phyloP scores from a whole-genome alignment of 2,888 invertebrate species.

The Cheilosia vulpina region DNA sequence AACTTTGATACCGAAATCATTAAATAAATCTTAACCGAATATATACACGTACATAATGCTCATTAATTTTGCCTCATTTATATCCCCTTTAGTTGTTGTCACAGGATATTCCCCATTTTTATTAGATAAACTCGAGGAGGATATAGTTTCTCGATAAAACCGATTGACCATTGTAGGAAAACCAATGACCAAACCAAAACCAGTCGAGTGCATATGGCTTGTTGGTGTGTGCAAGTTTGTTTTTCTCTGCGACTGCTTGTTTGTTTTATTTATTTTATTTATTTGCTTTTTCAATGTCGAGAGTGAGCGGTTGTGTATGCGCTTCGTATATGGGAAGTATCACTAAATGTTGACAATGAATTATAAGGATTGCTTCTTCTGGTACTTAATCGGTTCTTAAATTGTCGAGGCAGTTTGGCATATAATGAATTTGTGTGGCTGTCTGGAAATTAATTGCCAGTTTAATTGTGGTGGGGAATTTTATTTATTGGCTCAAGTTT shows the following conservation, averaged over 20 bases:
- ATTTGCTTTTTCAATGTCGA: slow-evolving; percentile 17
- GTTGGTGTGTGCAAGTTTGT: slow-evolving; percentile 21
- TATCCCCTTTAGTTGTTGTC: slow-evolving; percentile 42
- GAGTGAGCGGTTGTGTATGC: background rate
- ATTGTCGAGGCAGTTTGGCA: slow-evolving; percentile 70
- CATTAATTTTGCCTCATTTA: slow-evolving; percentile 64
- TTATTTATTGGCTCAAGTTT: slow-evolving; percentile 68
- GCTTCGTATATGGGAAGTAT: slow-evolving; percentile 23
- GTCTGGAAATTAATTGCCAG: slow-evolving; percentile 62
- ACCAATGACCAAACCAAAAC: slow-evolving; percentile 19
- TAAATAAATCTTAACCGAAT: slow-evolving; percentile 48
- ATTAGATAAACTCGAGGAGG: slow-evolving; percentile 2
- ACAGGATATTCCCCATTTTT: background rate
- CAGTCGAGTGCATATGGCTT: slow-evolving; percentile 44
- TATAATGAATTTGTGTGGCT: slow-evolving; percentile 65
- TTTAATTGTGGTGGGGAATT: slow-evolving; percentile 60
- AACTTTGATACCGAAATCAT: slow-evolving; percentile 48
- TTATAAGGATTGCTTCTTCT: slow-evolving; percentile 63
- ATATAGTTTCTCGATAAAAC: slow-evolving; percentile 20
- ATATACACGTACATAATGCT: slow-evolving; percentile 35
- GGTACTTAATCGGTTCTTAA: slow-evolving; percentile 73
- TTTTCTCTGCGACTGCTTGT: slow-evolving; percentile 7
- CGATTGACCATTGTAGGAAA: slow-evolving; percentile 49
- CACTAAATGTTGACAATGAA: slow-evolving; percentile 68
- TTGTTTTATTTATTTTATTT: slow-evolving; percentile 27